phyloP scores from a whole-genome alignment of 2,797 vertebrate genomes.

The Decapterus maruadsi region DNA sequence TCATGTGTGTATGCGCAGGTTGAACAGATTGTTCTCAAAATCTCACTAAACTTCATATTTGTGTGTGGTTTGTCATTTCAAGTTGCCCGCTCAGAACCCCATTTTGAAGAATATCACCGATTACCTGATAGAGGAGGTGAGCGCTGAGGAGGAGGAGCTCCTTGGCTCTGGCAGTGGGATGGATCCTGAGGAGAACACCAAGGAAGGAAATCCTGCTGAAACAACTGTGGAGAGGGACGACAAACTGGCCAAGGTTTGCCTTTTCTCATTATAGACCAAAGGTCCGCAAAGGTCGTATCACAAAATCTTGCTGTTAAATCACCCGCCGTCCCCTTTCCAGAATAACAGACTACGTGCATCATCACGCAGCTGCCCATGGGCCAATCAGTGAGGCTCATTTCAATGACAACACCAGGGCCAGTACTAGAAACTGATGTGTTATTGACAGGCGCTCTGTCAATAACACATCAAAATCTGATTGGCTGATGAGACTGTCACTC shows the following conservation, averaged over 20 bases:
- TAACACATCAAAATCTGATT: no score
- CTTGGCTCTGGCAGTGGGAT: slow-evolving; percentile 88
- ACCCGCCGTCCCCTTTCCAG: no score
- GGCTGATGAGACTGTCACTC: no score
- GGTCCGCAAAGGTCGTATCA: no score
- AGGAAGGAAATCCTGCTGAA: slow-evolving; percentile 92
- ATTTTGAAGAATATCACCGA: slow-evolving; percentile 96
- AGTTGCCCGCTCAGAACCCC: slow-evolving; percentile 91
- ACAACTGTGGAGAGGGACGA: slow-evolving; percentile 93
- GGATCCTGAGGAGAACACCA: slow-evolving; percentile 86
- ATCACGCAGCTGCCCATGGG: no score
- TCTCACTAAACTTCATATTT: not conserved
- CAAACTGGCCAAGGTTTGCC: slow-evolving; percentile 91
- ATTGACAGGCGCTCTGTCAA: no score
- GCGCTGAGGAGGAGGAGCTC: slow-evolving; percentile 94
- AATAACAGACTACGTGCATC: no score
- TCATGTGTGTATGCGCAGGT: not conserved
- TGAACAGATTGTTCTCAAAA: not conserved
- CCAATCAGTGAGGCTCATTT: no score
- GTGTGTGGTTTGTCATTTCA: not conserved
- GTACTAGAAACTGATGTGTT: no score
- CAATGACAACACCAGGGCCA: no score
- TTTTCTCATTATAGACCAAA: not conserved
- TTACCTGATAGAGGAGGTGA: slow-evolving; percentile 96
- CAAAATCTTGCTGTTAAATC: no score